Evolutionary conservation across 1,140 invertebrate genomes (phyloP).

Genomic region (Delia radicum): DNA sequence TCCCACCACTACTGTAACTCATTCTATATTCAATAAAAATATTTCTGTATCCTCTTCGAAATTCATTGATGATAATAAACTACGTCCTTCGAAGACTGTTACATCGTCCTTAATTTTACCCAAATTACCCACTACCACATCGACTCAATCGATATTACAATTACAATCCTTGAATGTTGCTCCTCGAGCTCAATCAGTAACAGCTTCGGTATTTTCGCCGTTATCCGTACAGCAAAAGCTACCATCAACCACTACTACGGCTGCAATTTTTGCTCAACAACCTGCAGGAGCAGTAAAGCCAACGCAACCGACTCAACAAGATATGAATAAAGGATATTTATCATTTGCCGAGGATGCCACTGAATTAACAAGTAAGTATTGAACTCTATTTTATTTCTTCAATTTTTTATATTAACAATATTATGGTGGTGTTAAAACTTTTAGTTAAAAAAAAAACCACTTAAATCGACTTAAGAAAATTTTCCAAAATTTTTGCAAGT

Average conservation of each 20-base stretch:
- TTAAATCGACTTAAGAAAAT: no score
- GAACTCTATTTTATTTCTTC: neutral
- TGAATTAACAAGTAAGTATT: constrained; percentile 79
- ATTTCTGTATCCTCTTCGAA: neutral
- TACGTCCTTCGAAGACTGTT: constrained; percentile 47
- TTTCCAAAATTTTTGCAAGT: no score
- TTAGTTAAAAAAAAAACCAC: no score
- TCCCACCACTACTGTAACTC: constrained; percentile 5
- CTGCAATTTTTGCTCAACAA: constrained; percentile 31
- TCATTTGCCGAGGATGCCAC: constrained; percentile 83
- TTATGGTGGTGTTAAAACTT: neutral
- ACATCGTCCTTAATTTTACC: constrained; percentile 46
- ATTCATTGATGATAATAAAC: constrained; percentile 37
- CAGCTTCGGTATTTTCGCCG: constrained; percentile 35
- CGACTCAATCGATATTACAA: constrained; percentile 25
- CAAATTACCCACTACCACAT: constrained; percentile 10
- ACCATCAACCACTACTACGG: constrained; percentile 17
- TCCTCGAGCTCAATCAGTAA: constrained; percentile 29
- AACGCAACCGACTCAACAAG: constrained; percentile 52
- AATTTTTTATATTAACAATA: neutral
- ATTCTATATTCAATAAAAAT: neutral
- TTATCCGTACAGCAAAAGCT: constrained; percentile 31
- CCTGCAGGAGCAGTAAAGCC: constrained; percentile 29
- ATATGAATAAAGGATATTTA: constrained; percentile 91
- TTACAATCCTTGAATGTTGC: constrained; percentile 24